A percentile compares a stretch with the other conserved stretches of the same genome.
phyloP scores from a whole-genome alignment of 37 sponge, comb jelly and placozoan species.

The Halichondria panicea region DNA sequence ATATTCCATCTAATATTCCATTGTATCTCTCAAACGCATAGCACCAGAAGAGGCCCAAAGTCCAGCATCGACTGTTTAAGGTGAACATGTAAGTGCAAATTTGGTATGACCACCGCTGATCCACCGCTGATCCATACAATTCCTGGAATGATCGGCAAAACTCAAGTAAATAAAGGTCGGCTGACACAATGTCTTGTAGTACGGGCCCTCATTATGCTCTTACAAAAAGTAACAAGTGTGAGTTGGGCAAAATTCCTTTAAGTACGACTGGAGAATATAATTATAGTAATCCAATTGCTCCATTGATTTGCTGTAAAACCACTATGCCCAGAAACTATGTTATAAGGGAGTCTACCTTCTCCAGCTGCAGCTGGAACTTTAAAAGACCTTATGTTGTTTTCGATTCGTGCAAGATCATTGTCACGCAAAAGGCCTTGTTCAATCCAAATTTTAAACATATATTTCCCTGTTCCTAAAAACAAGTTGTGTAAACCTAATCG shows the following conservation, averaged over 20 bases:
- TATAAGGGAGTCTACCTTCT: too few relatives aligned
- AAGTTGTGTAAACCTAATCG: constrained; percentile 36
- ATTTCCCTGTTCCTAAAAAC: constrained; percentile 40
- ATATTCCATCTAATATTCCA: too few relatives aligned
- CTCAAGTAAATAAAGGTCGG: constrained; percentile 26
- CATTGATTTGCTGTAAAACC: constrained; percentile 74
- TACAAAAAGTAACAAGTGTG: constrained; percentile 59
- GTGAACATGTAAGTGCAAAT: constrained; percentile 65
- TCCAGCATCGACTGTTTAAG: constrained; percentile 41
- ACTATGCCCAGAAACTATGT: constrained; percentile 37
- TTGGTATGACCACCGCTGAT: constrained; percentile 29
- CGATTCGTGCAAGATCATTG: constrained; percentile 23
- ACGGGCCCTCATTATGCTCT: constrained; percentile 34
- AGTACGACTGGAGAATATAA: constrained; percentile 54
- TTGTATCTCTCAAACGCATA: constrained; percentile 58
- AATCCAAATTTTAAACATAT: constrained; percentile 33
- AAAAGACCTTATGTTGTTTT: constrained; percentile 6
- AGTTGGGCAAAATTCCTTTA: constrained; percentile 39
- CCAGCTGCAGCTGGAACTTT: constrained; percentile 32
- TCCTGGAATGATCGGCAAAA: constrained; percentile 34
- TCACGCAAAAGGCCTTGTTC: background rate
- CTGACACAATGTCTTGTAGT: constrained; percentile 24
- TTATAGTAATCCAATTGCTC: constrained; percentile 58
- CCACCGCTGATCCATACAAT: constrained; percentile 53
- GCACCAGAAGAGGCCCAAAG: constrained; percentile 72